Conservation (phyloP, 2,888 invertebrate genomes). For the Spilarctia lutea region DNA sequence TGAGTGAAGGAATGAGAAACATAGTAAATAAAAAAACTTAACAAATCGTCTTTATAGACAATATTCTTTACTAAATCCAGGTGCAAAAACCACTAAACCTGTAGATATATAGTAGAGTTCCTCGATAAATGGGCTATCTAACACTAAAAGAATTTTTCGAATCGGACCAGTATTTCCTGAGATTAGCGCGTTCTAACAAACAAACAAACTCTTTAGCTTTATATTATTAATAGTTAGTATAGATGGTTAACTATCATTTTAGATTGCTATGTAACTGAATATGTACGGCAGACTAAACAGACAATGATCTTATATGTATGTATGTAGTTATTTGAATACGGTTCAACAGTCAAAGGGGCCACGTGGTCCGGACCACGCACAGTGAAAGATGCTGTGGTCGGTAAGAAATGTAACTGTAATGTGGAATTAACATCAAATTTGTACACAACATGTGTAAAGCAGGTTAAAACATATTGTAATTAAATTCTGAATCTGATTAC, state of each 20-base stretch:
- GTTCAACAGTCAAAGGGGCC: constrained; percentile 6
- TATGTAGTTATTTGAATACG: not conserved
- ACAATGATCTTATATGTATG: constrained; percentile 1
- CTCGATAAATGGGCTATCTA: too few relatives aligned
- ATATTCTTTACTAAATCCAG: too few relatives aligned
- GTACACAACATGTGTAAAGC: not conserved
- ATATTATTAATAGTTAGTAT: too few relatives aligned
- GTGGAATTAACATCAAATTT: not conserved
- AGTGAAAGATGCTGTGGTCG: not conserved
- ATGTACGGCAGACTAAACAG: not conserved
- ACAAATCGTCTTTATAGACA: too few relatives aligned
- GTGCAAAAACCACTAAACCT: too few relatives aligned
- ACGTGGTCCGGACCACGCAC: not conserved
- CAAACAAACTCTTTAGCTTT: too few relatives aligned
- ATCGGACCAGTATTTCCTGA: too few relatives aligned
- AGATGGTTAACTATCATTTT: not conserved
- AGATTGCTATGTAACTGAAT: not conserved
- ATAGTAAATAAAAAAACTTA: too few relatives aligned
- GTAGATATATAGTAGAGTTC: too few relatives aligned
- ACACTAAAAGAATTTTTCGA: too few relatives aligned
- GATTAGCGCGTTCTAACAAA: too few relatives aligned
- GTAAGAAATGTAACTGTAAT: not conserved
- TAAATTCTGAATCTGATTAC: not conserved
- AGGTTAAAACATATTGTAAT: not conserved
- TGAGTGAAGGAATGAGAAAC: too few relatives aligned